A percentile compares a stretch with the other conserved stretches of the same genome.
Conservation (phyloP, 1,140 invertebrate genomes). For the Pseudomyrmex pallidus region DNA sequence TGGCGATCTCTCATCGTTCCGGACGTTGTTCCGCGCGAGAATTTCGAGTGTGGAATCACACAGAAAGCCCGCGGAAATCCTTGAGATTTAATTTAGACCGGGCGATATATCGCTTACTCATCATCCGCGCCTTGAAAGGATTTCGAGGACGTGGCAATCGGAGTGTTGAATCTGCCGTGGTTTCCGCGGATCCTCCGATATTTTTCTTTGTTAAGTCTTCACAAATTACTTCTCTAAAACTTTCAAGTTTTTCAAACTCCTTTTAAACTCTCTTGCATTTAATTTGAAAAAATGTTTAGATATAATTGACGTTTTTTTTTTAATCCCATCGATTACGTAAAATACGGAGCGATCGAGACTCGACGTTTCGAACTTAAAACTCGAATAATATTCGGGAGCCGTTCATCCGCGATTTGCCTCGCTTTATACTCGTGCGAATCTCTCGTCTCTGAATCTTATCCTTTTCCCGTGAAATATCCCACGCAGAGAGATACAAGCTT, state of each 20-base stretch:
- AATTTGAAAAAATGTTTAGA: no score
- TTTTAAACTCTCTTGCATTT: no score
- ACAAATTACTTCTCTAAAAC: no score
- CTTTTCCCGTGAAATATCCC: background rate
- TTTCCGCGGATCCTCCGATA: slow-evolving; percentile 4
- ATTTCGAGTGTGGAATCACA: slow-evolving; percentile 53
- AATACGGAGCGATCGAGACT: no score
- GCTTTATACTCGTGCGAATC: no score
- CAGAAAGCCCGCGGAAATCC: slow-evolving; percentile 13
- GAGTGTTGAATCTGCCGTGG: slow-evolving; percentile 48
- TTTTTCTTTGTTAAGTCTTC: no score
- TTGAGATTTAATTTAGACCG: slow-evolving; percentile 45
- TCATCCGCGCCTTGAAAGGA: slow-evolving; percentile 31
- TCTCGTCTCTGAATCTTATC: background rate
- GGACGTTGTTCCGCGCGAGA: background rate
- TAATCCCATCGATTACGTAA: no score
- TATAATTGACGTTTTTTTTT: no score
- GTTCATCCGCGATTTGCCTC: no score
- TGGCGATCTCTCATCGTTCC: slow-evolving; percentile 58
- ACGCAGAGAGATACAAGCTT: background rate
- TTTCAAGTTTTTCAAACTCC: no score
- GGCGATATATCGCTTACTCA: background rate
- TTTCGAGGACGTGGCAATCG: slow-evolving; percentile 29
- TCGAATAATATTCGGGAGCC: no score
- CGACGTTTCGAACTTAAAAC: no score